phyloP scores from a whole-genome alignment of 2,113 vertebrate genomes.

The Oreotrochilus melanogaster region DNA sequence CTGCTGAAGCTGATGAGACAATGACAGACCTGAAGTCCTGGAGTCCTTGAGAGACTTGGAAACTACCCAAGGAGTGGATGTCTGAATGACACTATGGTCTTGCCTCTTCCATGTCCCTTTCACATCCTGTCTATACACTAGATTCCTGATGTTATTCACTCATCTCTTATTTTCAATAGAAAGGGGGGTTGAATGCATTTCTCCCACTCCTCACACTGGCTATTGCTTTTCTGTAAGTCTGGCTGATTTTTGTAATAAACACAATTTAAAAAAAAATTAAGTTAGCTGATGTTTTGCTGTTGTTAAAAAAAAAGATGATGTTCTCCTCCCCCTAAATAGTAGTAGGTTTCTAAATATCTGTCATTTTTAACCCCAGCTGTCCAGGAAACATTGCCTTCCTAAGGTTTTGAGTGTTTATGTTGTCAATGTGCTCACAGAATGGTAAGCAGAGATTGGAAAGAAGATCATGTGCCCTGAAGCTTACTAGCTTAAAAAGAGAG shows the following conservation, averaged over 20 bases:
- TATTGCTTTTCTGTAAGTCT: not conserved
- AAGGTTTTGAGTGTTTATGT: not conserved
- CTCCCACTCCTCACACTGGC: accelerated
- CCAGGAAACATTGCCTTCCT: not conserved
- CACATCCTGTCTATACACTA: not conserved
- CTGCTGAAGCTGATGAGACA: not conserved
- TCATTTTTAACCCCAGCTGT: not conserved
- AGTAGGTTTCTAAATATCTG: not conserved
- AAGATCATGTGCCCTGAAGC: not conserved
- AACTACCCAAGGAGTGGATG: accelerated
- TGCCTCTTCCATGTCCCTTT: not conserved
- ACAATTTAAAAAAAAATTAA: not conserved
- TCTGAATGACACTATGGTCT: not conserved
- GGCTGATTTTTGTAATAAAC: not conserved
- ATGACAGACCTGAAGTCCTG: not conserved
- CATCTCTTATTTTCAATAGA: not conserved
- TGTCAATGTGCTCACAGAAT: not conserved
- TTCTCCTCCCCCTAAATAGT: not conserved
- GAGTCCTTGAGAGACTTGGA: not conserved
- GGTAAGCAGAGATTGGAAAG: not conserved
- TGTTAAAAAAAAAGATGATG: not conserved
- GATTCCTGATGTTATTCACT: not conserved
- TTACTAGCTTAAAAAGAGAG: not conserved
- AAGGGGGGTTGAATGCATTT: not conserved
- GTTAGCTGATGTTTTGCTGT: not conserved